Percentiles rank a stretch among this genome's conserved stretches.
These are phyloP conservation scores for Idris sp. DNA, from an alignment of 1,140 invertebrate genomes.

Conservation along the genomic window DNA sequence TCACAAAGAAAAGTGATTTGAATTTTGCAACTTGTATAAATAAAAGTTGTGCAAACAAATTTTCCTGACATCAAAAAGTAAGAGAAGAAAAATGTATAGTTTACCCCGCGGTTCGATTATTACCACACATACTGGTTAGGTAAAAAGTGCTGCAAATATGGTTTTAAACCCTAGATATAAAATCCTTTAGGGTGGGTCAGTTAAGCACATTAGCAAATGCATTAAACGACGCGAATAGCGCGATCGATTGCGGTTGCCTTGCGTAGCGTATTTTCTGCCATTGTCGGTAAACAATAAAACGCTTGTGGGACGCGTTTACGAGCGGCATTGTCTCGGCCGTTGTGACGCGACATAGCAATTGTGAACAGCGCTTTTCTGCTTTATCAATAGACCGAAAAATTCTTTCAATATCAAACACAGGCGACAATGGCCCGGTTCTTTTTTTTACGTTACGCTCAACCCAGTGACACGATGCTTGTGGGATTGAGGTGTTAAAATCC, in stretches of 20 bases:
- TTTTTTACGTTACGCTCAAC: slow-evolving; percentile 37
- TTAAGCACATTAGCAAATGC: slow-evolving; percentile 54
- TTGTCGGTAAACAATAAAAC: slow-evolving; percentile 75
- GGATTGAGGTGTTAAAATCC: too few species aligned
- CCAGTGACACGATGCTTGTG: too few species aligned
- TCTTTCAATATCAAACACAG: slow-evolving; percentile 52
- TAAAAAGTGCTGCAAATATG: slow-evolving; percentile 23
- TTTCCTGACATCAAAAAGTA: too few species aligned
- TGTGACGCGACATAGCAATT: slow-evolving; percentile 68
- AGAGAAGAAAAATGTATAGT: too few species aligned
- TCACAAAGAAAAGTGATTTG: too few species aligned
- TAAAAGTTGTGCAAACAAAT: too few species aligned
- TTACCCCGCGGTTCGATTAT: neutral
- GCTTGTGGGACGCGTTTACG: slow-evolving; percentile 73
- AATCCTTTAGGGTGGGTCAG: slow-evolving; percentile 43
- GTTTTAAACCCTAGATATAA: slow-evolving; percentile 26
- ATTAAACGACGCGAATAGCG: slow-evolving; percentile 56
- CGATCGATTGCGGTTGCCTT: slow-evolving; percentile 66
- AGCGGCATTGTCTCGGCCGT: slow-evolving; percentile 69
- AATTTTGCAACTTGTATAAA: too few species aligned
- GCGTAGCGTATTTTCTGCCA: slow-evolving; percentile 70
- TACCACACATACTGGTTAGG: slow-evolving; percentile 16
- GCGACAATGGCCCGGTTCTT: slow-evolving; percentile 42
- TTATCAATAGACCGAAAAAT: slow-evolving; percentile 57
- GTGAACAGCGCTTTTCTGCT: slow-evolving; percentile 68